Evolutionary conservation across 2,113 vertebrate species (phyloP), one percentile per base, ranked within the genome.

Genomic region (Muntiacus muntjak): DNA sequence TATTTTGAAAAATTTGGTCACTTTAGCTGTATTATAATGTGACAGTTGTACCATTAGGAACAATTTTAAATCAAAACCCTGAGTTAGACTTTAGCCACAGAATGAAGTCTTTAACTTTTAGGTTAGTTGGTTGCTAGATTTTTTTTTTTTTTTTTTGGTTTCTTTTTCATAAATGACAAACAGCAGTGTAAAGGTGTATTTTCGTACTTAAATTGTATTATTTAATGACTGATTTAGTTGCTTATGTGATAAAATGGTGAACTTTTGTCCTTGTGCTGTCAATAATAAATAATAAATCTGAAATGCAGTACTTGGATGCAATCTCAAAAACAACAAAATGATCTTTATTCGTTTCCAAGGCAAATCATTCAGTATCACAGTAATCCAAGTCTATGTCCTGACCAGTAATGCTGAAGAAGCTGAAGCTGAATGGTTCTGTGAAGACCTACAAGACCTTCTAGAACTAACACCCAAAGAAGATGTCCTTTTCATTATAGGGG

Each of bases 121-220:
- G 78, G 45, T 52, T 5, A 88, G 43, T 55, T 33, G 87, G 28
- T 25, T 57, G 5, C 40, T 92, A 89, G 55, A 96, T 40, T 71
- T 71, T 71, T 21, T 54, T 54, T 71, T 21, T 54, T 54, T 92
- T 96, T 97, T 95, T 60, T 47, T 43, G 26, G 84, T 76, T 95
- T 58, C 64, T 15, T 58, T 93, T 71, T 96, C 43, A 78, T 21
- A 95, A n/a, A 76, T 2, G 92, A 78, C 28, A 93, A 76, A 25
- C 81, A 95, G 16, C 0, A 87, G n/a, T 1, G 87, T 97, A 91
- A 93, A 85, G 12, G 19, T 16, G 0, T 43, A 43, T 54, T 94
- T 87, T 91, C 85, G 36, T 76, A 82, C 81, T 87, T 95, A 94
- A 96, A 55, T 89, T 95, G 40, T n/a, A 81, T 76, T 62, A 50